A percentile compares a stretch with the other conserved stretches of the same genome.
These are phyloP conservation scores for Dendrocincla tyrannina DNA, from an alignment of 2,797 vertebrate genomes.

Conservation along the genomic window DNA sequence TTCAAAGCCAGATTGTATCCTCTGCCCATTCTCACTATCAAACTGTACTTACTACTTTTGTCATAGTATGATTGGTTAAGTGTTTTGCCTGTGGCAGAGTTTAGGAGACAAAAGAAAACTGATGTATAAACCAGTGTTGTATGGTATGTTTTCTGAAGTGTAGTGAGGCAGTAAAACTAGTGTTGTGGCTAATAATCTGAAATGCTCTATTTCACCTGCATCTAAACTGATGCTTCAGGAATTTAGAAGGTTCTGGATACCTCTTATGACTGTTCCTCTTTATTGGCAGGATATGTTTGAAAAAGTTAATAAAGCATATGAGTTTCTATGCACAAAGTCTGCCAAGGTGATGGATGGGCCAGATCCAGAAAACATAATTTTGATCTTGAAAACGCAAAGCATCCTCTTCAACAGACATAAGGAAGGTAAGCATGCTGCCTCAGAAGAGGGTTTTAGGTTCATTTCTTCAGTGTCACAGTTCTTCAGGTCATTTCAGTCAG, in stretches of 20 bases:
- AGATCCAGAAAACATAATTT: conserved; percentile 98
- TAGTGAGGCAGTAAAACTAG: neutral
- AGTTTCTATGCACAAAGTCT: conserved; percentile 95
- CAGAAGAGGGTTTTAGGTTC: neutral
- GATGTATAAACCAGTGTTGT: neutral
- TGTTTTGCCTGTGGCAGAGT: neutral
- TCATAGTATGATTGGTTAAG: neutral
- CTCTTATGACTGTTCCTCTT: neutral
- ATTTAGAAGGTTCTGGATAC: neutral
- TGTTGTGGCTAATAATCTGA: neutral
- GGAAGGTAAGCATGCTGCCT: conserved; percentile 79
- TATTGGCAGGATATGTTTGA: conserved; percentile 92
- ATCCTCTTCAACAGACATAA: conserved; percentile 97
- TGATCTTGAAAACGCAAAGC: conserved; percentile 97
- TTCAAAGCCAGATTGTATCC: neutral
- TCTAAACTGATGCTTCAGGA: neutral
- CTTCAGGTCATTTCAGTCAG: rapidly evolving
- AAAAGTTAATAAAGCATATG: conserved; percentile 98
- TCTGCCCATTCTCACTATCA: neutral
- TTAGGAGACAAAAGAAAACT: neutral
- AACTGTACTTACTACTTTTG: neutral
- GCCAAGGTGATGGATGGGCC: conserved; percentile 90
- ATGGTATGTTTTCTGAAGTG: neutral
- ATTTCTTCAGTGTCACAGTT: neutral
- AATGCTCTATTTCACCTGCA: neutral